These are phyloP conservation scores for Bos javanicus DNA, from an alignment of 2,113 vertebrate genomes.

Conservation along the genomic window DNA sequence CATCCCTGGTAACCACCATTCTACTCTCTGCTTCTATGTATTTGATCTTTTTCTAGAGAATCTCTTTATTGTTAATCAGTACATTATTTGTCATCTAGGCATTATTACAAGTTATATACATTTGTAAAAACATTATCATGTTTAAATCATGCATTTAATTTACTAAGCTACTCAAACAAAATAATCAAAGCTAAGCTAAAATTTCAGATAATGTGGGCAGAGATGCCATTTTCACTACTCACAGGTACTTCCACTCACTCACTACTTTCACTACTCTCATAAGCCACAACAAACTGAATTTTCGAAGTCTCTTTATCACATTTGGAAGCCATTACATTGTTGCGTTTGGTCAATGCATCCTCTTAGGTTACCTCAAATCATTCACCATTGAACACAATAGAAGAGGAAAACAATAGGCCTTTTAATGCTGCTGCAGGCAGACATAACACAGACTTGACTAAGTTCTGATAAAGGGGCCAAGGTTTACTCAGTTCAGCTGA, in stretches of 20 bases:
- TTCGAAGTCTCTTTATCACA: not conserved
- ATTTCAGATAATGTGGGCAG: not conserved
- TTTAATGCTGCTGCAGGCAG: not conserved
- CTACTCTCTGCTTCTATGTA: not conserved
- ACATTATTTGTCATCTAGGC: not conserved
- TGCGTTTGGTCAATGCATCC: not conserved
- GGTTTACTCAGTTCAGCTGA: not conserved
- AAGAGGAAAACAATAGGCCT: not conserved
- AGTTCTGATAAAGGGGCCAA: not conserved
- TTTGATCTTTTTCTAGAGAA: not conserved
- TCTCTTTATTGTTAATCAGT: not conserved
- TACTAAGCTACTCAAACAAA: not conserved
- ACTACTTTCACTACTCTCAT: not conserved
- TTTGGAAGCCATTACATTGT: not conserved
- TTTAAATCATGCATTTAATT: not conserved
- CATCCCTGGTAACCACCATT: not conserved
- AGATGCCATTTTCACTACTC: not conserved
- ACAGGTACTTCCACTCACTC: not conserved
- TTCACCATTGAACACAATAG: not conserved
- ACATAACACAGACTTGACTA: not conserved
- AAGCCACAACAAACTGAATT: not conserved
- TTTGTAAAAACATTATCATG: not conserved
- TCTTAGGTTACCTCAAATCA: not conserved
- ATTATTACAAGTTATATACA: constrained; percentile 12
- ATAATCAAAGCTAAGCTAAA: not conserved